phyloP scores from a whole-genome alignment of 1,140 invertebrate genomes.

The Trypoxylus dichotomus region DNA sequence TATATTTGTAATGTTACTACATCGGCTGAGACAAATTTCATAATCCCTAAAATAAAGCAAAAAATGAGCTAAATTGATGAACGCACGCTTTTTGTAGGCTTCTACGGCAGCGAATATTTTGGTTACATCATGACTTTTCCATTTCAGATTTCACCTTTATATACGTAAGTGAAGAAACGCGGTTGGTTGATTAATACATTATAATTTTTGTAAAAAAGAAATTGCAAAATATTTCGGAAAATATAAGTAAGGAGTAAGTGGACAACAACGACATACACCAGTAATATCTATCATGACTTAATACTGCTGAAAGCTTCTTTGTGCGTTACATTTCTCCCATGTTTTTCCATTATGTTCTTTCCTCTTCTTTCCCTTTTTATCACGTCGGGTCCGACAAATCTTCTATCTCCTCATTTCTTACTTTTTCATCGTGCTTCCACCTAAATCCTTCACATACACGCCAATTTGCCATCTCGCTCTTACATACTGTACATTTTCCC shows the following conservation, averaged over 20 bases:
- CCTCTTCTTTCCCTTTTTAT: not conserved
- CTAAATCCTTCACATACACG: conserved; percentile 21
- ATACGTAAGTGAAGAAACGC: not conserved
- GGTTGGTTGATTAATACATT: not conserved
- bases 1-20: no score
- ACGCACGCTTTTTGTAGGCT: no score
- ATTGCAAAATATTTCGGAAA: not conserved
- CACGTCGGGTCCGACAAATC: not conserved
- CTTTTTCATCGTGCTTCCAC: conserved; percentile 16
- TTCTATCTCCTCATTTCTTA: conserved; percentile 13
- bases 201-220: not conserved
- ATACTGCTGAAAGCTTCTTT: conserved; percentile 13
- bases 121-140: no score
- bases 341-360: conserved; percentile 22
- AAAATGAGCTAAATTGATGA: no score
- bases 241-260: not conserved
- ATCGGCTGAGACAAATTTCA: no score
- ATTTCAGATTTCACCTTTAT: no score
- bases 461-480: conserved; percentile 13
- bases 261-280: not conserved
- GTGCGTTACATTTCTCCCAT: conserved; percentile 10
- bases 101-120: no score
- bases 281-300: conserved; percentile 20
- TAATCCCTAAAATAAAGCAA: no score
- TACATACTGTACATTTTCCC: conserved; percentile 15